Percentiles rank a stretch among this genome's conserved stretches.
Evolutionary conservation across 2,113 vertebrate genomes (phyloP).

Genomic region (Notothenia rossii): DNA sequence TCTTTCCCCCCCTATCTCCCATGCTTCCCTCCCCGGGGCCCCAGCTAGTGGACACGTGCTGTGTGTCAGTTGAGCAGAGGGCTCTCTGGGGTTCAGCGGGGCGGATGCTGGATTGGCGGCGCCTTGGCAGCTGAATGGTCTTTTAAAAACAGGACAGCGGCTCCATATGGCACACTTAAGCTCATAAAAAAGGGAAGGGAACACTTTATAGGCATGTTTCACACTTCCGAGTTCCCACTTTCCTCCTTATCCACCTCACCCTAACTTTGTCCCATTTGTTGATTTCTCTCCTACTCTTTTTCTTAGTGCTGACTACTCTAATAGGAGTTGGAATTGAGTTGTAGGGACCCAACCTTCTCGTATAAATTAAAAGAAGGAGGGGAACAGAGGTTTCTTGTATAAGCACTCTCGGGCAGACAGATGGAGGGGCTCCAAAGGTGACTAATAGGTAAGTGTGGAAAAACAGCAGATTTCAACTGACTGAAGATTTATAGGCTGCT

Average conservation of each 20-base stretch:
- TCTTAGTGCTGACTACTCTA: slow-evolving; percentile 37
- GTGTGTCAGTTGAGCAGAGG: slow-evolving; percentile 73
- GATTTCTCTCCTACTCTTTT: slow-evolving; percentile 3
- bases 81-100: slow-evolving; percentile 67
- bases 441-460: slow-evolving; percentile 72
- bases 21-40: slow-evolving; percentile 63
- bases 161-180: slow-evolving; percentile 79
- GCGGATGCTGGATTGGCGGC: slow-evolving; percentile 73
- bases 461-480: slow-evolving; percentile 55
- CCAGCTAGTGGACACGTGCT: slow-evolving; percentile 74
- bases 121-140: slow-evolving; percentile 78
- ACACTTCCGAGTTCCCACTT: slow-evolving; percentile 81
- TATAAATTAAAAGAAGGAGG: slow-evolving; percentile 59
- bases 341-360: slow-evolving; percentile 16
- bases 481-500: slow-evolving; percentile 71
- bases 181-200: slow-evolving; percentile 76
- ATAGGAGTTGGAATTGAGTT: slow-evolving; percentile 54
- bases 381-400: slow-evolving; percentile 67
- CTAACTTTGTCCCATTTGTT: slow-evolving; percentile 53
- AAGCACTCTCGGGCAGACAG: slow-evolving; percentile 56
- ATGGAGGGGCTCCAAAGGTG: slow-evolving; percentile 69
- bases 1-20: slow-evolving; percentile 17
- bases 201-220: slow-evolving; percentile 85
- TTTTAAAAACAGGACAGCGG: slow-evolving; percentile 71
- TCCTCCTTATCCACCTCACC: slow-evolving; percentile 34